phyloP scores from a whole-genome alignment of 1,140 invertebrate species.

The Danaus melanippus region DNA sequence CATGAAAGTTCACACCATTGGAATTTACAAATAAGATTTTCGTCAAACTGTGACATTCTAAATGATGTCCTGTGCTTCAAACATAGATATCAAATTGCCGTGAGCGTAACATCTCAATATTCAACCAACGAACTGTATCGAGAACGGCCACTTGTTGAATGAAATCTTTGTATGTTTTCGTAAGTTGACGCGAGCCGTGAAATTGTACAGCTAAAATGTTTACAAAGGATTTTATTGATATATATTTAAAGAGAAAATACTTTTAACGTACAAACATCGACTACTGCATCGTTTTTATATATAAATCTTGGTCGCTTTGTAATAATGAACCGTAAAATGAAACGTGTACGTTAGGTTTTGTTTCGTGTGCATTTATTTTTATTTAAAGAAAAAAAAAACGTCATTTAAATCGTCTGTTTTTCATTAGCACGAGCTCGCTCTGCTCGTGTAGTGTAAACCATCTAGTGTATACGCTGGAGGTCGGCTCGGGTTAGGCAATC shows the following conservation, averaged over 20 bases:
- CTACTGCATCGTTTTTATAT: too few species aligned
- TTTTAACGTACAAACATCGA: too few species aligned
- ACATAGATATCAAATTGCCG: conserved; percentile 14
- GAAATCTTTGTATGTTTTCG: conserved; percentile 57
- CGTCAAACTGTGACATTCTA: neutral
- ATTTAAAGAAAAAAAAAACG: too few species aligned
- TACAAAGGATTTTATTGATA: neutral
- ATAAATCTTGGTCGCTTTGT: too few species aligned
- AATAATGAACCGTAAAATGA: too few species aligned
- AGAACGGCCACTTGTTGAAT: conserved; percentile 50
- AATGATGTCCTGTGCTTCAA: conserved; percentile 4
- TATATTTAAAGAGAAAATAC: neutral
- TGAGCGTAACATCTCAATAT: conserved; percentile 4
- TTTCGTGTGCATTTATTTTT: too few species aligned
- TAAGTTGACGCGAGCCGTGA: conserved; percentile 28
- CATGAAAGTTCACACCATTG: too few species aligned
- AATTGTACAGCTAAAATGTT: conserved; percentile 25
- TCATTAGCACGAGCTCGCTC: too few species aligned
- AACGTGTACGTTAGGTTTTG: too few species aligned
- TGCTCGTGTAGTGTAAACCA: too few species aligned
- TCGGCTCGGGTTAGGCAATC: conserved; percentile 3
- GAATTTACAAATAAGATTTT: neutral
- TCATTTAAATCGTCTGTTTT: too few species aligned
- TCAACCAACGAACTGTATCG: conserved; percentile 15
- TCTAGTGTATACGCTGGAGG: too few species aligned